A percentile compares a stretch with the other conserved stretches of the same genome.
These are phyloP conservation scores for Chrysemys picta DNA, from an alignment of 2,113 vertebrate genomes.

Conservation along the genomic window DNA sequence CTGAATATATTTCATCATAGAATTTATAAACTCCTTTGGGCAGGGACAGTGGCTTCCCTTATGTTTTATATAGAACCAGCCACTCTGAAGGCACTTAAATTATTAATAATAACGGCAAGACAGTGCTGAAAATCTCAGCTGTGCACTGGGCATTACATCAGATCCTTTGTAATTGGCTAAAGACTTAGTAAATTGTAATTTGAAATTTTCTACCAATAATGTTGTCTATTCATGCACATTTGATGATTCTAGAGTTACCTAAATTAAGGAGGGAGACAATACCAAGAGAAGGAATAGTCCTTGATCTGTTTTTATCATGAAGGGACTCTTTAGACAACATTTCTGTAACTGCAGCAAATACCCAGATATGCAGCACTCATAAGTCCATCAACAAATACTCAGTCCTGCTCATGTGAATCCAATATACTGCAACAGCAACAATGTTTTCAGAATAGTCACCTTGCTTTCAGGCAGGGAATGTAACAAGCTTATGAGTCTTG, in stretches of 20 bases:
- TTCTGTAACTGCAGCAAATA: background rate
- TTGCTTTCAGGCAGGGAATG: background rate
- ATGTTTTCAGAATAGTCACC: background rate
- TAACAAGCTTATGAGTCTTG: background rate
- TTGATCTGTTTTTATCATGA: background rate
- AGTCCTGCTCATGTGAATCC: background rate
- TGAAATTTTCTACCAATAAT: background rate
- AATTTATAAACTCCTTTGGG: background rate
- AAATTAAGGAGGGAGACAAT: background rate
- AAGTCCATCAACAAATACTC: background rate
- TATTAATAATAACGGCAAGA: background rate
- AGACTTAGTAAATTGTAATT: background rate
- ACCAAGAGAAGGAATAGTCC: background rate
- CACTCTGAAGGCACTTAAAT: background rate
- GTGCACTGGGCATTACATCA: fast-evolving
- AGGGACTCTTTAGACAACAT: background rate
- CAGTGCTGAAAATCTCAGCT: background rate
- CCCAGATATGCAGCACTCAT: fast-evolving
- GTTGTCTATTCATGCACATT: background rate
- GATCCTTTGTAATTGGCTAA: background rate
- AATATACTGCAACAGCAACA: background rate
- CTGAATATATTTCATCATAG: background rate
- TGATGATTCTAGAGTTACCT: background rate
- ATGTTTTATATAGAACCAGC: background rate
- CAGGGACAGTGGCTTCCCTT: background rate